Percentiles rank a stretch among this genome's conserved stretches.
Evolutionary conservation across 2,888 invertebrate species (phyloP).

Genomic region (Spilosoma lubricipeda): DNA sequence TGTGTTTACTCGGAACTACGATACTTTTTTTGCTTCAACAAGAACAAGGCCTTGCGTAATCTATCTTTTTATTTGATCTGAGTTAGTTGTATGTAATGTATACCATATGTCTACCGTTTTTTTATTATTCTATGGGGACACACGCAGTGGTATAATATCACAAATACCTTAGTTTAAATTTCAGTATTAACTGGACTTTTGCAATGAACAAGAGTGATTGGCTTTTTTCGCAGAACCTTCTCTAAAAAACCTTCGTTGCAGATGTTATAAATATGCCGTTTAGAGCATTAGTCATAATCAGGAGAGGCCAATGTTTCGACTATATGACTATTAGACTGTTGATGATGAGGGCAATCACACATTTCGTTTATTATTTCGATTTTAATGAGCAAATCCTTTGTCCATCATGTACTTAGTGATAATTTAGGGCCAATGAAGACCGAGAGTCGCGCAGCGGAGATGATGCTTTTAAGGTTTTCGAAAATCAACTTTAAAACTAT

Average conservation of each 20-base stretch:
- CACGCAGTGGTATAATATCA: slow-evolving; percentile 1
- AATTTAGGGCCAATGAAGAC: not conserved
- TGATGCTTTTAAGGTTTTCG: too few species aligned
- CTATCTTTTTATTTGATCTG: too few species aligned
- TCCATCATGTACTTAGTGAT: not conserved
- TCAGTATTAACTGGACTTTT: not conserved
- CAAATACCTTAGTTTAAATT: not conserved
- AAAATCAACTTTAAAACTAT: too few species aligned
- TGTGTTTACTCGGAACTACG: too few species aligned
- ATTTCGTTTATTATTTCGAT: not conserved
- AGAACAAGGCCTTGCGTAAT: too few species aligned
- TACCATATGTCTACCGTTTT: not conserved
- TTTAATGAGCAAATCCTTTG: not conserved
- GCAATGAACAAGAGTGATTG: not conserved
- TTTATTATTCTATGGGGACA: not conserved
- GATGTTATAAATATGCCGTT: not conserved
- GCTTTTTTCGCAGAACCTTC: not conserved
- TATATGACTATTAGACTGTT: too few species aligned
- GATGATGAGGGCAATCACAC: too few species aligned
- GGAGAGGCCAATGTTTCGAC: too few species aligned
- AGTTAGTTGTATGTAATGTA: not conserved
- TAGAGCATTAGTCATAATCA: not conserved
- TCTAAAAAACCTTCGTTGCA: not conserved
- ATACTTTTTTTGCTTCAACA: too few species aligned
- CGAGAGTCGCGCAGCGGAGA: too few species aligned